phyloP scores from a whole-genome alignment of 2,888 invertebrate genomes.

The Carpatolechia fugitivella region DNA sequence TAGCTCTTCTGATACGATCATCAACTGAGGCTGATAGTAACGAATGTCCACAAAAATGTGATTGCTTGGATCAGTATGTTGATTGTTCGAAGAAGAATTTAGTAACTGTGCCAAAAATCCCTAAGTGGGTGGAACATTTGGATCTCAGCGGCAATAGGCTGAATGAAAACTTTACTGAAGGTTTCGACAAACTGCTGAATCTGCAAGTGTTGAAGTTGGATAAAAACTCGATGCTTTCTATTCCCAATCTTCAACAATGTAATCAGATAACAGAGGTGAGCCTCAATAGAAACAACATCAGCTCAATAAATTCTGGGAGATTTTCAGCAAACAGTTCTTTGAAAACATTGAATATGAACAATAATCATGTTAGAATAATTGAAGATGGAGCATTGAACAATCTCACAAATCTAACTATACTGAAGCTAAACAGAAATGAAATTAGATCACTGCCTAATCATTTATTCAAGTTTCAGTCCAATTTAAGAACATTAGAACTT shows the following conservation, averaged over 20 bases:
- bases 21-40: constrained; percentile 55
- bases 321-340: constrained; percentile 80
- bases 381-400: constrained; percentile 86
- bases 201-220: constrained; percentile 73
- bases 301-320: constrained; percentile 72
- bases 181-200: constrained; percentile 53
- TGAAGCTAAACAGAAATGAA: constrained; percentile 90
- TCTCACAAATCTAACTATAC: constrained; percentile 83
- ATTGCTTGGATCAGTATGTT: constrained; percentile 85
- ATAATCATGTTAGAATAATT: constrained; percentile 85
- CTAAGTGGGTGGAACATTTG: constrained; percentile 87
- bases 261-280: constrained; percentile 79
- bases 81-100: constrained; percentile 87
- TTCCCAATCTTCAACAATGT: constrained; percentile 76
- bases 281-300: constrained; percentile 82
- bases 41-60: constrained; percentile 84
- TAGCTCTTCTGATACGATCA: constrained; percentile 50
- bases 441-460: constrained; percentile 84
- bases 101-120: constrained; percentile 85
- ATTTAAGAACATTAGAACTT: constrained; percentile 87
- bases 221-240: constrained; percentile 75
- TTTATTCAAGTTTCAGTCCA: constrained; percentile 83
- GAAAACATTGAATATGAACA: constrained; percentile 60
- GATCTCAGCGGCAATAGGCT: constrained; percentile 79
- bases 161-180: constrained; percentile 57